Evolutionary conservation across 1,140 invertebrate species (phyloP).

Genomic region (Pseudomyrmex sp.): DNA sequence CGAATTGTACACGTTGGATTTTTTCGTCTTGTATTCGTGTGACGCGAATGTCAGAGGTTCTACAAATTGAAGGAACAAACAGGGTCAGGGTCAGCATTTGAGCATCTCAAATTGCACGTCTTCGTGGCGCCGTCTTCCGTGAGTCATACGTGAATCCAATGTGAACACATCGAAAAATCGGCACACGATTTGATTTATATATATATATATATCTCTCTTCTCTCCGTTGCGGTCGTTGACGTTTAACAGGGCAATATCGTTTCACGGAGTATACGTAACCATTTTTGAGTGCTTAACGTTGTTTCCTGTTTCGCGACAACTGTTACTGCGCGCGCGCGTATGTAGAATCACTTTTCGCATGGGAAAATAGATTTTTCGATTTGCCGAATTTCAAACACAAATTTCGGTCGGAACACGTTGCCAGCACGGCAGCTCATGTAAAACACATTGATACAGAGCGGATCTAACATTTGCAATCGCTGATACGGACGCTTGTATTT

Average conservation of each 20-base stretch:
- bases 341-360: constrained; percentile 3
- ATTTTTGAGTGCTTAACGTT: constrained; percentile 42
- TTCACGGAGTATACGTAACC: not conserved
- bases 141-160: not conserved
- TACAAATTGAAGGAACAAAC: constrained; percentile 19
- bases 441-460: constrained; percentile 14
- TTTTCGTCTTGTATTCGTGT: not conserved
- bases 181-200: constrained; percentile 4
- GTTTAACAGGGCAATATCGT: constrained; percentile 8
- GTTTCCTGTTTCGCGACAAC: not conserved
- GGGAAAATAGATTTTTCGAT: constrained; percentile 20
- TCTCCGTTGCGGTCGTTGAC: constrained; percentile 29
- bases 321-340: not conserved
- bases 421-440: not conserved
- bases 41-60: constrained; percentile 3
- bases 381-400: not conserved
- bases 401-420: not conserved
- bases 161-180: constrained; percentile 25
- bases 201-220: not conserved
- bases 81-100: constrained; percentile 1
- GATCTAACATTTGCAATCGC: constrained; percentile 12
- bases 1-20: not conserved
- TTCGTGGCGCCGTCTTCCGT: constrained; percentile 22
- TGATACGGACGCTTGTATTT: constrained; percentile 13
- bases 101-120: constrained; percentile 27